Percentiles rank a stretch among this genome's conserved stretches.
phyloP scores from a whole-genome alignment of 2,888 invertebrate genomes.

The Nomada ruficornis region DNA sequence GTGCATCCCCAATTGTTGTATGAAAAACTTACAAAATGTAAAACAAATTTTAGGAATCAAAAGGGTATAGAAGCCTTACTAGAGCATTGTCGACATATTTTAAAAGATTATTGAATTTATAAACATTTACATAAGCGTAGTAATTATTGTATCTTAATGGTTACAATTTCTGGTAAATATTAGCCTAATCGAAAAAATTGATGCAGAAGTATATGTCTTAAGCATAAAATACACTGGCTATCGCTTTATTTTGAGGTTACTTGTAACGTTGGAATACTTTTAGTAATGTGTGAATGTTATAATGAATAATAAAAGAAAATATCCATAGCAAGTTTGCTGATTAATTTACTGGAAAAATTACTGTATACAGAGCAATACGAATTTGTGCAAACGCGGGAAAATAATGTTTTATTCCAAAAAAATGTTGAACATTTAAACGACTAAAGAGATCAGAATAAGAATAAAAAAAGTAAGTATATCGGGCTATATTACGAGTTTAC shows the following conservation, averaged over 20 bases:
- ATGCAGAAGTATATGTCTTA: too few relatives aligned
- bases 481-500: not conserved
- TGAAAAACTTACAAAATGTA: conserved; percentile 87
- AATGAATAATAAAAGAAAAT: not conserved
- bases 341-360: not conserved
- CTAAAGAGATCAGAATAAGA: not conserved
- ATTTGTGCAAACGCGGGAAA: conserved; percentile 20
- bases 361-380: not conserved
- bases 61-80: conserved; percentile 81
- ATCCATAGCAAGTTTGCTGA: not conserved
- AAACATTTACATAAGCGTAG: not conserved
- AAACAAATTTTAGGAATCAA: conserved; percentile 87
- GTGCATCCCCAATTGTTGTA: conserved; percentile 86
- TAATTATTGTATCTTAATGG: not conserved
- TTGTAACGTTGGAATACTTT: not conserved
- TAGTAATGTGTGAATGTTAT: not conserved
- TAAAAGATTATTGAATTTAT: conserved; percentile 11
- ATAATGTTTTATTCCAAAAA: not conserved
- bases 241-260: not conserved
- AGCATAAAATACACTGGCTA: too few relatives aligned
- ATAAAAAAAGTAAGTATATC: not conserved
- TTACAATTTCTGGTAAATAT: not conserved
- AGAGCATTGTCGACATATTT: conserved; percentile 67
- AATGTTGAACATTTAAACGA: not conserved
- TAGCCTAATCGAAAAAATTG: too few relatives aligned